Evolutionary conservation across 2,888 invertebrate species (phyloP).

Genomic region (Temnothorax unifasciatus): DNA sequence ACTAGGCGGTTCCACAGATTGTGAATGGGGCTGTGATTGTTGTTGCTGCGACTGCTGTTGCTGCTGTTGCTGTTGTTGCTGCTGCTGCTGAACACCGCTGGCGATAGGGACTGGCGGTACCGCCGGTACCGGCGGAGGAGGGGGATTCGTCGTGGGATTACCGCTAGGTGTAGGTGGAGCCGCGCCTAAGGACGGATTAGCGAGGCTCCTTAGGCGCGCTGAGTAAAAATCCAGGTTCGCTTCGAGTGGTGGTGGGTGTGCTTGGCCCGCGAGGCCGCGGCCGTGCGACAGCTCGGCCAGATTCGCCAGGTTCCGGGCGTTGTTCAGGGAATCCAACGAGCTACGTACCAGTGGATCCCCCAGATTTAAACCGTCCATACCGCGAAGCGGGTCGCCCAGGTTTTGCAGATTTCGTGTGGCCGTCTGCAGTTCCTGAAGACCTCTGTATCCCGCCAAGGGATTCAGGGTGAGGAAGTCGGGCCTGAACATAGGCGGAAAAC

Average conservation of each 20-base stretch:
- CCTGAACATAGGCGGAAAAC: slow-evolving; percentile 85
- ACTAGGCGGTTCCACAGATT: slow-evolving; percentile 77
- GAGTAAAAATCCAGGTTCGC: slow-evolving; percentile 99
- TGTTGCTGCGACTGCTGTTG: slow-evolving; percentile 84
- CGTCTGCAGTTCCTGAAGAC: slow-evolving; percentile 84
- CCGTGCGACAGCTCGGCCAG: slow-evolving; percentile 84
- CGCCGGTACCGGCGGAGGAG: slow-evolving; percentile 85
- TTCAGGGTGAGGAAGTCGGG: slow-evolving; percentile 84
- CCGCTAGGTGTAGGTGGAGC: slow-evolving; percentile 91
- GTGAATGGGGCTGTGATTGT: slow-evolving; percentile 80
- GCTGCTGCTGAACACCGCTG: slow-evolving; percentile 92
- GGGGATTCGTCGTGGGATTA: slow-evolving; percentile 91
- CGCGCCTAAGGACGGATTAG: slow-evolving; percentile 98
- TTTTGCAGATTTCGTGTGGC: slow-evolving; percentile 85
- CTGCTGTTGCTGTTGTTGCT: slow-evolving; percentile 88
- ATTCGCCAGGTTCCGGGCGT: slow-evolving; percentile 85
- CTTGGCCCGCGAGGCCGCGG: slow-evolving; percentile 80
- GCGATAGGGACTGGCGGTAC: slow-evolving; percentile 88
- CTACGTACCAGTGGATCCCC: slow-evolving; percentile 84
- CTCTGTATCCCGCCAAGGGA: slow-evolving; percentile 83
- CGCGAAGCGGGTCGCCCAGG: slow-evolving; percentile 84
- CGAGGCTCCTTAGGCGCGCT: slow-evolving; percentile 99
- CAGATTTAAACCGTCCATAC: slow-evolving; percentile 84
- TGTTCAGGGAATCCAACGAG: slow-evolving; percentile 84
- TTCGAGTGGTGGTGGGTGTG: slow-evolving; percentile 91